phyloP scores from a whole-genome alignment of 1,140 invertebrate species.

The Drosophila oshimai region DNA sequence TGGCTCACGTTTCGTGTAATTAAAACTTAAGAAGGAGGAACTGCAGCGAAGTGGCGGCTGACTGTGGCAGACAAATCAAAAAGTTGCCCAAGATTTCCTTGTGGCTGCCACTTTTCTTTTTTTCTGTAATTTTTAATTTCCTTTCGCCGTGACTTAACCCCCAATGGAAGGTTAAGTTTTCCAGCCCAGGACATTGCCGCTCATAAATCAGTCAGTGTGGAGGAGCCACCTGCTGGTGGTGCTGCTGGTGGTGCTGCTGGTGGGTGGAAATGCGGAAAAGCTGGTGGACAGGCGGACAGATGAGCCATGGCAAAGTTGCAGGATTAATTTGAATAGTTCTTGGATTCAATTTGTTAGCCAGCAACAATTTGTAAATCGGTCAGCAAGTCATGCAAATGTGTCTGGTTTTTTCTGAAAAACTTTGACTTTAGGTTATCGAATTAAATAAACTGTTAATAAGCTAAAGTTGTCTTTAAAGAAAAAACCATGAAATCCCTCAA shows the following conservation, averaged over 20 bases:
- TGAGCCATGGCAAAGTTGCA: slow-evolving; percentile 8
- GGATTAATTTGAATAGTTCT: slow-evolving; percentile 32
- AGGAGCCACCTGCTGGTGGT: slow-evolving; percentile 27
- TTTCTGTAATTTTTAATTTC: slow-evolving; percentile 44
- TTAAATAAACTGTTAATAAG: too few species aligned
- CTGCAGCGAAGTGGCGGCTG: neutral
- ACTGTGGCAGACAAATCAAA: slow-evolving; percentile 44
- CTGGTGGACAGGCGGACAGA: slow-evolving; percentile 1
- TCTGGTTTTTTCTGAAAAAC: too few species aligned
- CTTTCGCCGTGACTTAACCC: slow-evolving; percentile 25
- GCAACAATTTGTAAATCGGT: too few species aligned
- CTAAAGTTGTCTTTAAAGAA: too few species aligned
- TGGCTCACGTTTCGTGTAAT: slow-evolving; percentile 50
- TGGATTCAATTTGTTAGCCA: slow-evolving; percentile 24
- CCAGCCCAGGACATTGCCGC: slow-evolving; percentile 7
- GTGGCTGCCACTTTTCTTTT: slow-evolving; percentile 2
- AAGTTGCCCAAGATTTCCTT: slow-evolving; percentile 39
- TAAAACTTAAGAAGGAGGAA: slow-evolving; percentile 34
- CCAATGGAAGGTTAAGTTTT: neutral
- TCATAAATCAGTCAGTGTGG: slow-evolving; percentile 37
- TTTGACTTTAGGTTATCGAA: too few species aligned
- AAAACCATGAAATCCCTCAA: too few species aligned
- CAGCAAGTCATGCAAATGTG: too few species aligned
- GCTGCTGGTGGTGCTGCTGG: too few species aligned
- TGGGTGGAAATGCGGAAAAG: slow-evolving; percentile 1